Evolutionary conservation across 2,888 invertebrate genomes (phyloP), one percentile per base, ranked within the genome.

Genomic region (Scaeva pyrastri): DNA sequence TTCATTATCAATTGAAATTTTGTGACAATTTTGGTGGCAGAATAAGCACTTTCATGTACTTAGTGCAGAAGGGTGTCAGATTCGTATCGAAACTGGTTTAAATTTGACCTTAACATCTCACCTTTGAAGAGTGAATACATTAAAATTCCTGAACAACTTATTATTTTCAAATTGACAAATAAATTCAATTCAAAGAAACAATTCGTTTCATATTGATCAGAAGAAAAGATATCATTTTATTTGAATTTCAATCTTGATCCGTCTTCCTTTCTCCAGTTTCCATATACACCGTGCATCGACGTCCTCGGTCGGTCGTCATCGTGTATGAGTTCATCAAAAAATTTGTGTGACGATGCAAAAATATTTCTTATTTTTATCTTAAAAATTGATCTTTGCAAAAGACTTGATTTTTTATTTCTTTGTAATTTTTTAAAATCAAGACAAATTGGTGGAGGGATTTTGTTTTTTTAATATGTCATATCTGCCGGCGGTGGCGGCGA

Each of bases 341-440:
- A 39, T 31, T 26, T n/a, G 19, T 31, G 70, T 52, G 77, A 82
- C 45, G 72, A 73, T 73, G 73, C 72, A 73, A 73, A 72, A 77
- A 77, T 68, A 72, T 73, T 82, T 73, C 26, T 5, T 3, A 12
- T 36, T 55, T n/a, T 52, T 77, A 77, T 76, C 76, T 76, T 6
- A 72, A 82, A 82, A 82, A 71, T 72, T 82, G 76, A 76, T 82
- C 82, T 12, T 16, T 58, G 21, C 43, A 16, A 23, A 19, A 43
- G 64, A 10, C 55, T 62, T 12, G 36, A 8, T 19, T 31, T 36
- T 26, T 60, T 66, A 12, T 3, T 48, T 48, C 2, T 14, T 23
- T 12, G 8, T 14, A 23, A 31, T 31, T 0, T 31, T 56, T 4
- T 31, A 52, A 41, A 41, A 56, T 16, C 14, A 26, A 75, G 62